Percentiles rank a stretch among this genome's conserved stretches.
Conservation (phyloP, 2,113 vertebrate species). For the Raja brachyura region DNA sequence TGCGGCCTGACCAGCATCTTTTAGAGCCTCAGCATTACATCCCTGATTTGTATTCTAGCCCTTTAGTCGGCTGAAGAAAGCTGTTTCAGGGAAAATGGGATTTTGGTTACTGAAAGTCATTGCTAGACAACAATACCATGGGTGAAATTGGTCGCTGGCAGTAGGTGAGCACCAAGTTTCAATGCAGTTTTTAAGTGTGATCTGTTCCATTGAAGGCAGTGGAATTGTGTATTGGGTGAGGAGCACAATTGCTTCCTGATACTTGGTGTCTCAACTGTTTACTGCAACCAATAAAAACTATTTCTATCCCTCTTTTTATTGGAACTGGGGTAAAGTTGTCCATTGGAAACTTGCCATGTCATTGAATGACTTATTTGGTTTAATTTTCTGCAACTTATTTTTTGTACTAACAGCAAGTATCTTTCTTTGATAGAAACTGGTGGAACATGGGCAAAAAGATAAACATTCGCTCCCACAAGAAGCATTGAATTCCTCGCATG, state of each 20-base stretch:
- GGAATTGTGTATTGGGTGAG: too few relatives aligned
- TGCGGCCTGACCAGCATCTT: too few relatives aligned
- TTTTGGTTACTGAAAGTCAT: not conserved
- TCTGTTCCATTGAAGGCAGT: too few relatives aligned
- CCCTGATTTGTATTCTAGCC: too few relatives aligned
- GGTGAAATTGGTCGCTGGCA: too few relatives aligned
- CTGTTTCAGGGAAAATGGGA: not conserved
- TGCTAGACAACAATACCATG: not conserved
- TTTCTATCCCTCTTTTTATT: not conserved
- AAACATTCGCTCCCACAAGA: conserved; percentile 49
- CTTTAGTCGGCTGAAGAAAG: not conserved
- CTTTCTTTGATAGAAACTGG: conserved; percentile 54
- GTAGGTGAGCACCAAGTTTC: too few relatives aligned
- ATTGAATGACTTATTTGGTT: not conserved
- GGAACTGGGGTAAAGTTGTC: not conserved
- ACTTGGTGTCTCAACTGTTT: too few relatives aligned
- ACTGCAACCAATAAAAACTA: too few relatives aligned
- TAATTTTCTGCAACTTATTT: not conserved
- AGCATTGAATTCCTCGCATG: conserved; percentile 44
- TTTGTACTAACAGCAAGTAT: not conserved
- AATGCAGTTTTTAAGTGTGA: too few relatives aligned
- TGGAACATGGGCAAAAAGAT: conserved; percentile 56
- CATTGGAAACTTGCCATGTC: not conserved
- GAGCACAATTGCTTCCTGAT: too few relatives aligned
- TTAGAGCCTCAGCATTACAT: too few relatives aligned